phyloP scores from a whole-genome alignment of 2,888 invertebrate genomes.

The Cybosia mesomella region DNA sequence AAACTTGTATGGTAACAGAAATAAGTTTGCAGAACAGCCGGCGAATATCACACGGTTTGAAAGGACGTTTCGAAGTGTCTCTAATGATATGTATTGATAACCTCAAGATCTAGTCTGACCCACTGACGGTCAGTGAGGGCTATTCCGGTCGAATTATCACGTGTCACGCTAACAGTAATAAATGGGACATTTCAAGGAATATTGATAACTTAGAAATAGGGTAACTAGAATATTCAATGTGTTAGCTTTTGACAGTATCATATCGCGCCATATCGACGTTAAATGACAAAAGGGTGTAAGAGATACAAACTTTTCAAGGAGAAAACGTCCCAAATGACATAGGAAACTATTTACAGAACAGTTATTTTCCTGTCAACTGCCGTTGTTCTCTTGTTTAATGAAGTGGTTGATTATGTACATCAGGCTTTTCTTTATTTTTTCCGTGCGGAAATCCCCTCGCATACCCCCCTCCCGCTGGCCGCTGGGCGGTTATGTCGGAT shows the following conservation, averaged over 20 bases:
- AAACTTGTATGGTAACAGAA: background rate
- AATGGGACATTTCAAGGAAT: constrained; percentile 55
- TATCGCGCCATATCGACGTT: too few species aligned
- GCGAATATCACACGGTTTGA: constrained; percentile 53
- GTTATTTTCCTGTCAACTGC: too few species aligned
- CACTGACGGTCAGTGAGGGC: constrained; percentile 56
- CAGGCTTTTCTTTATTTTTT: too few species aligned
- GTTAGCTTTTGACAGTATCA: background rate
- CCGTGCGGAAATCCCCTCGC: too few species aligned
- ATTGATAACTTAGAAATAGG: constrained; percentile 42
- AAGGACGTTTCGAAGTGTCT: constrained; percentile 51
- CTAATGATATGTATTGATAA: constrained; percentile 54
- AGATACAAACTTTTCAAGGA: too few species aligned
- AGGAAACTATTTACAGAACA: too few species aligned
- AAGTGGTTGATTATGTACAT: too few species aligned
- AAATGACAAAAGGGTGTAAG: too few species aligned
- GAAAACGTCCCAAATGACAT: too few species aligned
- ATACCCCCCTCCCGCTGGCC: too few species aligned
- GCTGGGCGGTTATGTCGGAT: too few species aligned
- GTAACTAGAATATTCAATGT: constrained; percentile 22
- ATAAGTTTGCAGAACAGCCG: constrained; percentile 39
- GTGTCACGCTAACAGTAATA: constrained; percentile 46
- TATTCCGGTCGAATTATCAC: constrained; percentile 42
- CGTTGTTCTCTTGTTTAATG: too few species aligned
- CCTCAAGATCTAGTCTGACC: constrained; percentile 52